These are phyloP conservation scores for Platypus cylindrus DNA, from an alignment of 2,888 invertebrate genomes.

Conservation along the genomic window DNA sequence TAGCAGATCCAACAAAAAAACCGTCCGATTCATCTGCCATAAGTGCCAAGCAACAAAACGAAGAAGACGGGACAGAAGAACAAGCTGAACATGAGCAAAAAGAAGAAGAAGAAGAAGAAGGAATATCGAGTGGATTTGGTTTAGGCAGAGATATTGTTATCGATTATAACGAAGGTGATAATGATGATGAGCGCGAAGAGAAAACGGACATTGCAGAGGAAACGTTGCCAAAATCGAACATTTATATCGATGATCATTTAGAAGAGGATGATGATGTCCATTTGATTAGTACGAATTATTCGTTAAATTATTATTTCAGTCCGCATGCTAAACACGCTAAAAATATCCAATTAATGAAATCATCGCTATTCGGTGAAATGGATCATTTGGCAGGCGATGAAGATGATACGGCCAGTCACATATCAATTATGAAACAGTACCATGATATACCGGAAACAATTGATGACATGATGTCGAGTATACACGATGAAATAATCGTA, in stretches of 20 bases:
- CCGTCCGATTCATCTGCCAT: background rate
- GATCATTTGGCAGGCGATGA: constrained; percentile 20
- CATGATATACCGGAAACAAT: constrained; percentile 19
- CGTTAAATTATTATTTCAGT: constrained; percentile 16
- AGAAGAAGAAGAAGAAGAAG: constrained; percentile 5
- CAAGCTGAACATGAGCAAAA: constrained; percentile 7
- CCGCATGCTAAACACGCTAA: constrained; percentile 15
- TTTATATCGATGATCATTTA: constrained; percentile 22
- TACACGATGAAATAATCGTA: constrained; percentile 15
- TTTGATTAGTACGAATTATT: constrained; percentile 14
- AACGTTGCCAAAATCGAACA: no score
- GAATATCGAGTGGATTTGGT: constrained; percentile 10
- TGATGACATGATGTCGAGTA: constrained; percentile 17
- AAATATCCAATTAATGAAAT: constrained; percentile 23
- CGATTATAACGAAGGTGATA: no score
- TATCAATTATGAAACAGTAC: constrained; percentile 21
- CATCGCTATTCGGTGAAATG: constrained; percentile 22
- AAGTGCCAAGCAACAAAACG: constrained; percentile 1
- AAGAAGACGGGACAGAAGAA: constrained; percentile 8
- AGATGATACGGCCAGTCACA: constrained; percentile 16
- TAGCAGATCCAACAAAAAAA: constrained; percentile 2
- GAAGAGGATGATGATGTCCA: constrained; percentile 21
- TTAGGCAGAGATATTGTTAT: constrained; percentile 19
- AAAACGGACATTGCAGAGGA: no score
- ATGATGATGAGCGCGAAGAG: constrained; percentile 15